Evolutionary conservation across 1,140 invertebrate genomes (phyloP).

Genomic region (Orussus abietinus): DNA sequence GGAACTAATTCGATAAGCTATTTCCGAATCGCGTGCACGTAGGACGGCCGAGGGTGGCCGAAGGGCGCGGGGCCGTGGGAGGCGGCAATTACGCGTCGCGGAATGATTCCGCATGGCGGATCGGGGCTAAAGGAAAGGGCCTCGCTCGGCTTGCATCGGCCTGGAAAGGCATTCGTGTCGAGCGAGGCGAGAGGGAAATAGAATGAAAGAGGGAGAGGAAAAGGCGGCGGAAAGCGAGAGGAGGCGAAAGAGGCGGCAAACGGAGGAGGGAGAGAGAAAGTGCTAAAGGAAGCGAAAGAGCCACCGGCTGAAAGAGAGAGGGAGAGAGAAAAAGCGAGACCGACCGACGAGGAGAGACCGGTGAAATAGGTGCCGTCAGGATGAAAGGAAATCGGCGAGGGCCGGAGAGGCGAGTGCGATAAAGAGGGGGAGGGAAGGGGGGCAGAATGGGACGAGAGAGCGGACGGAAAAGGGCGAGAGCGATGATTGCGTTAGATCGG

Average conservation of each 20-base stretch:
- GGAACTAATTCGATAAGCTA: no score
- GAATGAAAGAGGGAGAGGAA: background rate
- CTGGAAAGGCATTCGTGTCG: no score
- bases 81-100: no score
- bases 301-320: constrained; percentile 2
- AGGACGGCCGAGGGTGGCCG: no score
- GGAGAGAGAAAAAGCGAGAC: constrained; percentile 1
- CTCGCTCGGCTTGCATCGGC: no score
- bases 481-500: background rate
- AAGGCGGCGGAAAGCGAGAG: background rate
- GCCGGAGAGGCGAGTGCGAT: constrained; percentile 1
- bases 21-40: no score
- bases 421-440: constrained; percentile 9
- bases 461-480: constrained; percentile 44
- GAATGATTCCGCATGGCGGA: no score
- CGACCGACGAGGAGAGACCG: constrained; percentile 2
- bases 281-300: no score
- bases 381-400: constrained; percentile 8
- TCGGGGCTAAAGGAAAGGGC: no score
- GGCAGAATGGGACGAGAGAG: constrained; percentile 17
- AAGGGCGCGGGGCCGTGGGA: no score
- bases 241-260: background rate
- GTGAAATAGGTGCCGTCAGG: constrained; percentile 10
- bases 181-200: constrained; percentile 1
- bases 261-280: background rate